phyloP scores from a whole-genome alignment of 2,888 invertebrate genomes.

The Timandra comae region DNA sequence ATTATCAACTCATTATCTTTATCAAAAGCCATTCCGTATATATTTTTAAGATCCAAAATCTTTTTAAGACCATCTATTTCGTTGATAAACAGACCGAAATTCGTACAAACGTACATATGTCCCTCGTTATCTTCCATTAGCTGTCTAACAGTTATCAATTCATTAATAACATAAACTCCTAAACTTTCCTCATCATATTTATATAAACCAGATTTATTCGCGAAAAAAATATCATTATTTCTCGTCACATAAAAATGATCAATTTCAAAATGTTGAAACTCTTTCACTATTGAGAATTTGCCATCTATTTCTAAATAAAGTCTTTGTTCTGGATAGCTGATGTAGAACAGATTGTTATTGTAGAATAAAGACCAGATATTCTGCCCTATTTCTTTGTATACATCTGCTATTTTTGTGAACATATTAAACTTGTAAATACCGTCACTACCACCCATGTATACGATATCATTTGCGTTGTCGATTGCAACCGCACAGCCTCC shows the following conservation, averaged over 20 bases:
- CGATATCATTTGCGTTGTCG: conserved; percentile 40
- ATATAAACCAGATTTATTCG: conserved; percentile 49
- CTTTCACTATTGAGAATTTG: conserved; percentile 42
- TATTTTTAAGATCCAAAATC: conserved; percentile 35
- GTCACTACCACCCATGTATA: conserved; percentile 53
- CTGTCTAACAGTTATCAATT: conserved; percentile 43
- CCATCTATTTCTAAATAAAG: conserved; percentile 45
- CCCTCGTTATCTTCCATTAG: conserved; percentile 50
- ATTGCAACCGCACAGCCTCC: conserved; percentile 52
- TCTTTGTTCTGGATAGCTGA: conserved; percentile 52
- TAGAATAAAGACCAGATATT: conserved; percentile 52
- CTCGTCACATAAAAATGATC: conserved; percentile 43
- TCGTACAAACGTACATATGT: conserved; percentile 42
- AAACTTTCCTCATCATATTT: conserved; percentile 33
- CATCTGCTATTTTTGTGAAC: conserved; percentile 43
- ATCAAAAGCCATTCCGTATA: conserved; percentile 50
- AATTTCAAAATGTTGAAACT: conserved; percentile 46
- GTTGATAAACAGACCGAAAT: conserved; percentile 38
- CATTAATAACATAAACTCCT: conserved; percentile 27
- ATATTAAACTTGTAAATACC: conserved; percentile 56
- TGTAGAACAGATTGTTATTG: conserved; percentile 47
- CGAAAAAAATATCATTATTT: conserved; percentile 36
- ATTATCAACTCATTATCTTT: conserved; percentile 46
- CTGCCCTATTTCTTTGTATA: conserved; percentile 42
- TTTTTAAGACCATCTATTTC: conserved; percentile 31